These are phyloP conservation scores for Onchidella celtica DNA, from an alignment of 2,888 invertebrate species.

Conservation along the genomic window DNA sequence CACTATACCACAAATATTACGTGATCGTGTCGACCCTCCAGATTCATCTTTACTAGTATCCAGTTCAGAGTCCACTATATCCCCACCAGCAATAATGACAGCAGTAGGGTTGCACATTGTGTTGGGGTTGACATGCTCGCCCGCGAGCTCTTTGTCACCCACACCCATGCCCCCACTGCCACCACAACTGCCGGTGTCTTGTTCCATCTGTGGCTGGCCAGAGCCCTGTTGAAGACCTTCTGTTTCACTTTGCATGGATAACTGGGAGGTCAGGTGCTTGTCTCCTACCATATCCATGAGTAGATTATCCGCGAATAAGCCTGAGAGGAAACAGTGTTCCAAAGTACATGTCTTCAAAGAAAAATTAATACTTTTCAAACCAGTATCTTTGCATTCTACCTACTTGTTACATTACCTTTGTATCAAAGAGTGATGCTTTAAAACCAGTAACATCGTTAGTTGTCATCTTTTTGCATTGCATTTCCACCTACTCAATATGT, in stretches of 20 bases:
- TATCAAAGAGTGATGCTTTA: too few relatives aligned
- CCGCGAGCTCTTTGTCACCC: constrained; percentile 42
- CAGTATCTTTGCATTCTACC: too few relatives aligned
- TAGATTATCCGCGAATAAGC: constrained; percentile 61
- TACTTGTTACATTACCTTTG: too few relatives aligned
- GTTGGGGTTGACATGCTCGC: constrained; percentile 5
- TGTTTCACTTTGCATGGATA: constrained; percentile 56
- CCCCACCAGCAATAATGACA: constrained; percentile 26
- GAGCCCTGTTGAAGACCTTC: constrained; percentile 51
- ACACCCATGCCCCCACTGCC: constrained; percentile 17
- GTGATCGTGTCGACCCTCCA: constrained; percentile 38
- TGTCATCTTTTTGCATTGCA: too few relatives aligned
- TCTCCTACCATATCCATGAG: constrained; percentile 65
- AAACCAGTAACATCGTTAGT: too few relatives aligned
- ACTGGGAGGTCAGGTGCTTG: constrained; percentile 61
- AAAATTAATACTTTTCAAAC: too few relatives aligned
- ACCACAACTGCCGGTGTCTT: constrained; percentile 34
- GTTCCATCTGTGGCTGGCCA: constrained; percentile 58
- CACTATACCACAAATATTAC: constrained; percentile 57
- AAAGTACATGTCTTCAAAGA: too few relatives aligned
- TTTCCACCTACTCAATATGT: too few relatives aligned
- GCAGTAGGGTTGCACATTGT: constrained; percentile 22
- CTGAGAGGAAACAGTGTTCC: constrained; percentile 47
- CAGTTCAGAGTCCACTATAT: constrained; percentile 29
- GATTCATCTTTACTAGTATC: constrained; percentile 42